phyloP scores from a whole-genome alignment of 2,797 vertebrate genomes.

The Apogon hyalosoma region DNA sequence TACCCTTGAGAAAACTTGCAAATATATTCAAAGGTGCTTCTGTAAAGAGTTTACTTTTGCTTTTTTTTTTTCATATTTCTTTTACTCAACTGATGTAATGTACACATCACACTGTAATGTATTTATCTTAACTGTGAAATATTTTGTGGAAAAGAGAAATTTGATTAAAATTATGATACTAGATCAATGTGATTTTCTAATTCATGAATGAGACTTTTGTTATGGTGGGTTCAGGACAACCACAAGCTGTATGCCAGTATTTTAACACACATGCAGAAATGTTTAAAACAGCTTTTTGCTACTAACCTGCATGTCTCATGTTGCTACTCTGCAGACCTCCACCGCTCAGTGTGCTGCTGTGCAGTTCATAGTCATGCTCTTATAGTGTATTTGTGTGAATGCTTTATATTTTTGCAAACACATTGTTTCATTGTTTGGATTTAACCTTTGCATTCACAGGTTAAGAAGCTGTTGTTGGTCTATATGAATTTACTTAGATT shows the following conservation, averaged over 20 bases:
- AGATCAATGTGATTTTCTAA: constrained; percentile 46
- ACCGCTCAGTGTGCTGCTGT: constrained; percentile 26
- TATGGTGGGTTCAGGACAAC: constrained; percentile 33
- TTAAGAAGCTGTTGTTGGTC: neutral
- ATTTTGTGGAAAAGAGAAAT: constrained; percentile 67
- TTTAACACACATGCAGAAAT: constrained; percentile 32
- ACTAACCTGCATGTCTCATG: constrained; percentile 84
- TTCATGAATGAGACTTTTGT: constrained; percentile 32
- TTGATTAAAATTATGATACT: constrained; percentile 77
- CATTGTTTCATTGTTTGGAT: constrained; percentile 13
- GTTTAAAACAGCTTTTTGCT: constrained; percentile 62
- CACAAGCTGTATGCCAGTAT: constrained; percentile 78
- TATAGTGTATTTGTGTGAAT: constrained; percentile 9
- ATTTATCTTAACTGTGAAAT: constrained; percentile 84
- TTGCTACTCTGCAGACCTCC: constrained; percentile 44
- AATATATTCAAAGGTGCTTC: constrained; percentile 60
- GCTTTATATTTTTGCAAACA: constrained; percentile 1
- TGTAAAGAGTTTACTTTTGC: constrained; percentile 43
- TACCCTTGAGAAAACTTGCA: constrained; percentile 18
- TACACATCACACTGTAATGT: constrained; percentile 78
- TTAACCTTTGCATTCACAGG: constrained; percentile 33
- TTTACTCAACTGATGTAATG: constrained; percentile 56
- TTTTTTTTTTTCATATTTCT: constrained; percentile 33
- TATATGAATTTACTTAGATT: neutral
- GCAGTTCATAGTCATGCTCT: constrained; percentile 7